Percentiles rank a stretch among this genome's conserved stretches.
Conservation (phyloP, 2,797 vertebrate genomes). For the Cynodonichthys magdalenae region DNA sequence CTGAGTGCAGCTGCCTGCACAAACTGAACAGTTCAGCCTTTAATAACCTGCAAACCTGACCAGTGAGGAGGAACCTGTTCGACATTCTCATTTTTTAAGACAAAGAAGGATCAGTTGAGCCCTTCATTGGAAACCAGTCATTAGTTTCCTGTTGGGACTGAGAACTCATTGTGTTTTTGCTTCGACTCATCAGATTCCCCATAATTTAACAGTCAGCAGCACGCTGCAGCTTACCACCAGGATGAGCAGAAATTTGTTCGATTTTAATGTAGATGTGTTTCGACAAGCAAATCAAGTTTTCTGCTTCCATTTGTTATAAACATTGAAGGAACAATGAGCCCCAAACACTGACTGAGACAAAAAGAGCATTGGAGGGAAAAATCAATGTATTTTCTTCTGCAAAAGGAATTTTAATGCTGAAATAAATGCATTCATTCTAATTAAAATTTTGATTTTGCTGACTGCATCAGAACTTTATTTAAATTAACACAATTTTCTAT, state of each 20-base stretch:
- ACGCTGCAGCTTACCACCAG: neutral
- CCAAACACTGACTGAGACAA: too few relatives aligned
- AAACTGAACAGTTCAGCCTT: neutral
- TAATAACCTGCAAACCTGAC: neutral
- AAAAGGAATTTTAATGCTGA: too few relatives aligned
- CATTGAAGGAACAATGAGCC: too few relatives aligned
- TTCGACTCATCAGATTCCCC: slow-evolving; percentile 25
- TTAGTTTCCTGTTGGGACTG: neutral
- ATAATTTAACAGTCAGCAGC: slow-evolving; percentile 6
- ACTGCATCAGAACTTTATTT: too few relatives aligned
- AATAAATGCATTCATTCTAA: too few relatives aligned
- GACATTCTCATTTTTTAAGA: neutral
- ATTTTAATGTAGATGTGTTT: too few relatives aligned
- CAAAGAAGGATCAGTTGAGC: neutral
- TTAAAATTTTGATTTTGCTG: too few relatives aligned
- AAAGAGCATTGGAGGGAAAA: too few relatives aligned
- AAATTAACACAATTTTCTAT: too few relatives aligned
- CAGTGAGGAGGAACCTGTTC: neutral
- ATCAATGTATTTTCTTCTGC: too few relatives aligned
- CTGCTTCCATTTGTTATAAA: too few relatives aligned
- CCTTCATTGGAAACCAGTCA: neutral
- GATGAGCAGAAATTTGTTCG: neutral
- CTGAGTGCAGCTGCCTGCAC: slow-evolving; percentile 24
- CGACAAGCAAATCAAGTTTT: too few relatives aligned
- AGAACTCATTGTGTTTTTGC: neutral